These are phyloP conservation scores for Lepus europaeus DNA, from an alignment of 2,113 vertebrate genomes.

Conservation along the genomic window DNA sequence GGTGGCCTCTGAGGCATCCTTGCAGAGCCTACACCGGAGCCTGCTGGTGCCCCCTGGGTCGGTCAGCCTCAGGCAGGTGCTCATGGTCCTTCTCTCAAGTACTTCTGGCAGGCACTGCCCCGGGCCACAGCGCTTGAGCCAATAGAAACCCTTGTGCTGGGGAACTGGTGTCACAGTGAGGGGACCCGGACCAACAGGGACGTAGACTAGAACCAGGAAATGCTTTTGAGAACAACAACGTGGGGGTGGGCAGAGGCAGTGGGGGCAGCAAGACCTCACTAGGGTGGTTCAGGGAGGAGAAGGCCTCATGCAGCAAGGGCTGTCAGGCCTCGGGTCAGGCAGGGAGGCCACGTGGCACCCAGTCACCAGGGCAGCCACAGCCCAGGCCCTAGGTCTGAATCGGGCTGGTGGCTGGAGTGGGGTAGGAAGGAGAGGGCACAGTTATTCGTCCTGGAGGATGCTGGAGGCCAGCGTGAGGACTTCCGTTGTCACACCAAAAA, in stretches of 20 bases:
- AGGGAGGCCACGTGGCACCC: rapidly evolving
- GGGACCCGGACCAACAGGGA: neutral
- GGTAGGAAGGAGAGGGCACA: neutral
- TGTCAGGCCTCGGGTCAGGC: neutral
- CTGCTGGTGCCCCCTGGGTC: neutral
- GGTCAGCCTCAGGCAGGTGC: too few species aligned
- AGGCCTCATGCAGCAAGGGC: neutral
- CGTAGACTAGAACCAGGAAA: neutral
- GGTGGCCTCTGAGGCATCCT: neutral
- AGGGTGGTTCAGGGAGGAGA: rapidly evolving
- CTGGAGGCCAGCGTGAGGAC: neutral
- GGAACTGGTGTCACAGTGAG: neutral
- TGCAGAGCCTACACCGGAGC: neutral
- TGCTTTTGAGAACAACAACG: neutral
- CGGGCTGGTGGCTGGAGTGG: neutral
- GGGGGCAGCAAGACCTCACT: neutral
- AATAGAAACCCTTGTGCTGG: too few species aligned
- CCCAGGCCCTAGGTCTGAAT: neutral
- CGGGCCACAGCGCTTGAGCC: neutral
- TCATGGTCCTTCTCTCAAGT: rapidly evolving
- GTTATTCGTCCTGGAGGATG: neutral
- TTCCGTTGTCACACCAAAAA: neutral
- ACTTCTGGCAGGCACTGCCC: rapidly evolving
- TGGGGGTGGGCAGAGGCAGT: neutral
- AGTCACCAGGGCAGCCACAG: neutral